phyloP scores from a whole-genome alignment of 2,797 vertebrate genomes.

The Hozukius guyotensis region DNA sequence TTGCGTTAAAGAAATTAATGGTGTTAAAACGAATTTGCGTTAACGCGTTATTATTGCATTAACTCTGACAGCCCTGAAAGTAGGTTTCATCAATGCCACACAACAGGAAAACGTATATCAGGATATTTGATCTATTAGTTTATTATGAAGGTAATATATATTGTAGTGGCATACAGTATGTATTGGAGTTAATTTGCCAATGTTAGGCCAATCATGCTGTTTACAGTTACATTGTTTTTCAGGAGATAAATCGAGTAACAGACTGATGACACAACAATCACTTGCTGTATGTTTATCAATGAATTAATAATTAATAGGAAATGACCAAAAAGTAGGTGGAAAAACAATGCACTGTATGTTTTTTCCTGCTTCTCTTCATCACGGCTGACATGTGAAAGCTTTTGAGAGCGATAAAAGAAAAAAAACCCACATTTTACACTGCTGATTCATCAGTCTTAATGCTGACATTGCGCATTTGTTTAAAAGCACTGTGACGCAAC shows the following conservation, averaged over 20 bases:
- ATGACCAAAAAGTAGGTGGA: background rate
- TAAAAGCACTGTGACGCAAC: background rate
- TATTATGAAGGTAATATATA: background rate
- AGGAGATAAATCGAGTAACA: background rate
- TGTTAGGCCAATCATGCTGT: background rate
- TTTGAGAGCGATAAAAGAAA: background rate
- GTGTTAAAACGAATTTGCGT: too few species aligned
- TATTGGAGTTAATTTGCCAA: background rate
- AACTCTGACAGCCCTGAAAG: background rate
- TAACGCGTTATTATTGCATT: too few species aligned
- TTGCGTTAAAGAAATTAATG: too few species aligned
- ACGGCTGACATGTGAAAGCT: background rate
- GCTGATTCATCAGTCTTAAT: conserved; percentile 11
- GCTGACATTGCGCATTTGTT: conserved; percentile 13
- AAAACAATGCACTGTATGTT: background rate
- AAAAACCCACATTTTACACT: background rate
- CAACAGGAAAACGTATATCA: background rate
- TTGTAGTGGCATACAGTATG: background rate
- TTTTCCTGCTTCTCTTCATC: background rate
- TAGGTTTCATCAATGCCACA: background rate
- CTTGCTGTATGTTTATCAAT: background rate
- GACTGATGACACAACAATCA: background rate
- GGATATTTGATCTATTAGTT: background rate
- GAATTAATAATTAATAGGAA: background rate
- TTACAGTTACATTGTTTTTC: background rate